Base-by-base conservation (phyloP, 2,113 vertebrate species). In the Orycteropus afer region DNA sequence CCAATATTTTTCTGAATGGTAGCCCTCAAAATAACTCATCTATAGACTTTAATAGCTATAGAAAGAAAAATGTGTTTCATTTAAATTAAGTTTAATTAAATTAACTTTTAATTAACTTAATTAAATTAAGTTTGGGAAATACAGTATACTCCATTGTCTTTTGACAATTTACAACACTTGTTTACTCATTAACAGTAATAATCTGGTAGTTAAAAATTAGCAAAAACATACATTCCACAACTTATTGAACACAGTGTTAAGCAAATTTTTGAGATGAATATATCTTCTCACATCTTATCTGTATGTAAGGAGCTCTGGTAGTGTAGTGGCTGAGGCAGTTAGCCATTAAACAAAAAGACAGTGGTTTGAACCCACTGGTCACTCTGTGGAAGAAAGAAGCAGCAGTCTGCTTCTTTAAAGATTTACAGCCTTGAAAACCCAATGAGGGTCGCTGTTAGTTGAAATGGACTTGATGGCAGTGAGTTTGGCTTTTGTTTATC, bases 41-140 rank as follows among this genome's bases (percentile, higher is more conserved):
- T 57, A 91, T 65, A 81, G 20, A n/a, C 10, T 20, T n/a, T 22
- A 63, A 12, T 22, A 82, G 76, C n/a, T 81, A 32, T 25, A 69
- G 42, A 73, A 53, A 93, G 42, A 82, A 69, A 93, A 77, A 78
- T 74, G 7, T 47, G 20, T 69, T 78, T 32, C 12, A 2, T 45
- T 42, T 90, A n/a, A n/a, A n/a, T n/a, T n/a, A n/a, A n/a, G n/a
- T n/a, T n/a, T n/a, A n/a, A n/a, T n/a, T n/a, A n/a, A n/a, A n/a
- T n/a, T n/a, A n/a, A n/a, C n/a, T n/a, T n/a, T n/a, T n/a, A n/a
- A n/a, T n/a, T n/a, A n/a, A n/a, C n/a, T n/a, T n/a, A n/a, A n/a
- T n/a, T 74, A 34, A 67, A 45, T 77, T 77, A 51, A 40, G 22
- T 67, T 80, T 93, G 91, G 22, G 74, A 93, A 91, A 86, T 69